phyloP scores from a whole-genome alignment of 2,888 invertebrate species.

The Plebejus melissa region DNA sequence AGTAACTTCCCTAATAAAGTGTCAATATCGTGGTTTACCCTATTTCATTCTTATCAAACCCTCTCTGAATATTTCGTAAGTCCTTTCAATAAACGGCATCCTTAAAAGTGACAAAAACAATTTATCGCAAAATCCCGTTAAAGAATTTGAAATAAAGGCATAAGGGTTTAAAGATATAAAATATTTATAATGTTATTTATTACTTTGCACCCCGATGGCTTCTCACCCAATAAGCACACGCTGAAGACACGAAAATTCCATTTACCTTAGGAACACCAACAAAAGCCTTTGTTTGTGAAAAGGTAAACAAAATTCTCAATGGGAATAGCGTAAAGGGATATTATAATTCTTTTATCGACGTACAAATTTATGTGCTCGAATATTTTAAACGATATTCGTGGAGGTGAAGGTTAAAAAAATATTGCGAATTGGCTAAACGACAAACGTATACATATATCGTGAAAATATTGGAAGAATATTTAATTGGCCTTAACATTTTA shows the following conservation, averaged over 20 bases:
- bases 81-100: neutral
- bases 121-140: conserved; percentile 11
- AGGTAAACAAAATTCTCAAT: conserved; percentile 26
- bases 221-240: conserved; percentile 6
- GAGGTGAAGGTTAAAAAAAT: neutral
- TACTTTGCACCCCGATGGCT: conserved; percentile 10
- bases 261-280: conserved; percentile 26
- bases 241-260: conserved; percentile 27
- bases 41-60: neutral
- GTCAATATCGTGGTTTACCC: neutral
- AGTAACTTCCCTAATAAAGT: neutral
- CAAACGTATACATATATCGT: neutral
- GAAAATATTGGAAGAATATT: neutral
- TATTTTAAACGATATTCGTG: conserved; percentile 5
- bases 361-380: neutral
- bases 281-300: conserved; percentile 27
- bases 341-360: conserved; percentile 8
- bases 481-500: neutral
- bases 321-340: conserved; percentile 17
- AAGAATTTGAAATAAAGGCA: conserved; percentile 10
- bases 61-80: neutral
- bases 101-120: neutral
- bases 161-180: conserved; percentile 4
- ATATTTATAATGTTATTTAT: conserved; percentile 23
- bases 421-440: neutral